Evolutionary conservation across 2,113 vertebrate genomes (phyloP), one percentile per base, ranked within the genome.

Genomic region (Trematomus loennbergii): DNA sequence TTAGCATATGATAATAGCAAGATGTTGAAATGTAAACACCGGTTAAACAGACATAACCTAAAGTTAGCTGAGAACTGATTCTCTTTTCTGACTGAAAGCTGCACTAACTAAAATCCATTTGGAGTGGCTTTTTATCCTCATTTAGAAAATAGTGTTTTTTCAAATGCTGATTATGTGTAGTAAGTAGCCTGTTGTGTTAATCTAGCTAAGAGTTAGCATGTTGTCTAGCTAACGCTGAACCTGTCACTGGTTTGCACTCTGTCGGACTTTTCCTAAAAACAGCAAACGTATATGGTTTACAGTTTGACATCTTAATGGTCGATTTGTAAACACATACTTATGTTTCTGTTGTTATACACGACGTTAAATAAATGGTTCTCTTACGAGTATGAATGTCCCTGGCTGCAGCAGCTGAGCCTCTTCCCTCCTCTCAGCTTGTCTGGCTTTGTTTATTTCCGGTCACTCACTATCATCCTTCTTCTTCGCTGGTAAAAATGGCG

Each of bases 401-500:
- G 15, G 15, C 20, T 6, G 9, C 49, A 36, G 50, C 25, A 25
- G 25, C 33, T 48, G 40, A 45, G 60, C n/a, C 13, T 8, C 65
- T 89, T 88, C 88, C 85, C 89, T 89, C 84, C 83, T 84, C 45
- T 63, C 3, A 69, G 70, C 75, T 78, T 57, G 72, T 79, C 70
- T 61, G 66, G 0, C 0, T 83, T 81, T 92, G 89, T 92, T 92
- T 93, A 91, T 75, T 91, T 92, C 89, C 89, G 49, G 67, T 61
- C 13, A 12, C 9, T 20, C 13, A 12, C 9, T 20, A 0, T 3
- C 25, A 45, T n/a, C 13, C 4, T 40, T 40, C 36, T 40, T 40
- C 36, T 40, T 40, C 36, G 36, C 7, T 40, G 36, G 36, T 40
- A 40, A 40, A 40, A 40, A 40, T 40, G 36, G 36, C 36, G 36